Conservation (phyloP, 2,888 invertebrate species). For the Drosophila pegasa region DNA sequence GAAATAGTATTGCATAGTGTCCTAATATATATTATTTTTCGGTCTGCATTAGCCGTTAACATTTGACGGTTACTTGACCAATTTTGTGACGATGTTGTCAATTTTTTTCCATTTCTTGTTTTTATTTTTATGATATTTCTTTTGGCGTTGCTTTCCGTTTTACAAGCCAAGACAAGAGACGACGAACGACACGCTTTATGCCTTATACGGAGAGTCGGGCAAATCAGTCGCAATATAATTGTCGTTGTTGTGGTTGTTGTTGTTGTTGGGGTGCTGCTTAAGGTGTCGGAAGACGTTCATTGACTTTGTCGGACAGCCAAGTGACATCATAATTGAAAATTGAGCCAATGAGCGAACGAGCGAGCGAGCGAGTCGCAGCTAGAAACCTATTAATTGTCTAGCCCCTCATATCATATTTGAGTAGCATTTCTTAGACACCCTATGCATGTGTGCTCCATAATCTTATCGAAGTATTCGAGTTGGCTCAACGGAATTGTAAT, state of each 20-base stretch:
- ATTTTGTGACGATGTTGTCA: conserved; percentile 34
- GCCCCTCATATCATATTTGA: conserved; percentile 20
- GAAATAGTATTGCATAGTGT: not conserved
- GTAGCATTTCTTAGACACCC: conserved; percentile 11
- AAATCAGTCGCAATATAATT: conserved; percentile 54
- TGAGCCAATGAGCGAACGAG: conserved; percentile 27
- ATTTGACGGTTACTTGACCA: conserved; percentile 45
- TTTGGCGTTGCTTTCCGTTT: conserved; percentile 55
- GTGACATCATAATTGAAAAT: conserved; percentile 75
- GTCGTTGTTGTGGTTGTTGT: conserved; percentile 30
- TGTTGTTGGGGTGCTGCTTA: conserved; percentile 40
- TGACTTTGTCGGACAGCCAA: conserved; percentile 59
- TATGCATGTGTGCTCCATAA: conserved; percentile 26
- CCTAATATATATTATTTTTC: not conserved
- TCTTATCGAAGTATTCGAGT: conserved; percentile 44
- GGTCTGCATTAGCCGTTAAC: conserved; percentile 35
- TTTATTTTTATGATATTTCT: conserved; percentile 13
- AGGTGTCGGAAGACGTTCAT: conserved; percentile 76
- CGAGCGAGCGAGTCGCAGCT: conserved; percentile 19
- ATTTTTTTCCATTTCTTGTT: conserved; percentile 14
- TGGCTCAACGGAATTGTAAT: conserved; percentile 27
- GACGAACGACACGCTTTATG: conserved; percentile 56
- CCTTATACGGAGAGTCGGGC: conserved; percentile 41
- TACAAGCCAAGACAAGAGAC: conserved; percentile 53
- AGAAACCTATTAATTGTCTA: conserved; percentile 33